Base-by-base conservation (phyloP, 2,797 vertebrate genomes). In the Neoniphon sammara region DNA sequence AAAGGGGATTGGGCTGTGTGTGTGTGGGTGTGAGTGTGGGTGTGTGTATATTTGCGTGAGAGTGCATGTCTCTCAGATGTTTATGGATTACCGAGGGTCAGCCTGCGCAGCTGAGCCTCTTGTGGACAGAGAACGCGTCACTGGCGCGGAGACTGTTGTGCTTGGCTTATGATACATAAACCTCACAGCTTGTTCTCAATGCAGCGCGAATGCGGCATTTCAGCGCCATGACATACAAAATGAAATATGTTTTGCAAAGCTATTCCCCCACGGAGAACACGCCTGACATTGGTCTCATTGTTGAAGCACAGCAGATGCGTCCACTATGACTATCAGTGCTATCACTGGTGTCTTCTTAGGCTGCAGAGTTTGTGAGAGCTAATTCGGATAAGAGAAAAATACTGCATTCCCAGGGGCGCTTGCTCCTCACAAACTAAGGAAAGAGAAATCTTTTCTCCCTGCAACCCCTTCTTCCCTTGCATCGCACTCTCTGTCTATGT, bases 31-130 rank as follows among this genome's bases (percentile, higher is more conserved):
- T 67, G 39, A n/a, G 34, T 67, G 65, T 55, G 34, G 55, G 34
- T 56, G 52, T 67, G 39, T 27, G 34, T 67, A 52, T 57, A 63
- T 66, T 31, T 58, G 34, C 73, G 67, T 73, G 66, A 71, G 69
- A 63, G 50, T 88, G 75, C 76, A 47, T 85, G 56, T 67, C 61
- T 86, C 14, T 62, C 60, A 85, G 70, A 75, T 89, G 78, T 89
- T 91, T 91, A 81, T 84, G 78, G 87, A 87, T 86, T 89, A 87
- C 80, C 18, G 56, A 31, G 57, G 81, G 80, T 87, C 77, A 77
- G 72, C 49, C 36, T 60, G 53, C 71, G 62, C 61, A 62, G 73
- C 66, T 83, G 76, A 88, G 82, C 82, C 75, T 82, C 63, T 73
- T 82, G 78, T 69, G 82, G 39, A 72, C 74, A 57, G 49, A 10